Base-by-base conservation (phyloP, 2,113 vertebrate genomes). In the Ascaphus truei region DNA sequence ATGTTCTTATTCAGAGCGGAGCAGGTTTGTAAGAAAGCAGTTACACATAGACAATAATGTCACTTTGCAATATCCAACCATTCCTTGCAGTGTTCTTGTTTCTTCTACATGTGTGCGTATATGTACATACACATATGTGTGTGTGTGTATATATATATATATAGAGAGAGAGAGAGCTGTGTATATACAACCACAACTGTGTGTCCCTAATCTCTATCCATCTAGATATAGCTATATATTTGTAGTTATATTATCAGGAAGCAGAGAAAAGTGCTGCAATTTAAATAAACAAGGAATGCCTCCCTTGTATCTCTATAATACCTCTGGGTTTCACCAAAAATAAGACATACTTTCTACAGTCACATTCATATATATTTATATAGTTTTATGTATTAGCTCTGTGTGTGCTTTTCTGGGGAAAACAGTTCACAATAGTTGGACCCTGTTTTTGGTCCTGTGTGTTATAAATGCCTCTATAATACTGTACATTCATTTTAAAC, bases 141-240 rank as follows among this genome's bases (percentile, higher is more conserved):
- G 26, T 66, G 20, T 43, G 31, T 66, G 23, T 66, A 31, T 8
- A 41, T 66, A 66, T 31, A 43, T 66, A 43, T 55, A n/a, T n/a
- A n/a, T n/a, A n/a, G n/a, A n/a, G n/a, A n/a, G n/a, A n/a, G n/a
- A n/a, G n/a, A n/a, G n/a, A n/a, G n/a, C n/a, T n/a, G 50, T 55
- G 51, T 55, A 30, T 55, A 25, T 50, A 55, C 15, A 23, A 55
- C 36, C 33, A 55, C 51, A 55, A n/a, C 36, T 55, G 34, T 29
- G 63, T 33, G 53, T 34, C 36, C 63, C 34, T 43, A 56, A 67
- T 25, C 51, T 67, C 52, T 45, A 47, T 23, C 63, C 11, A 20
- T 47, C 26, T 45, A 61, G 13, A 61, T 43, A 61, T 61, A 45
- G 39, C 3, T 30, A 22, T 63, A 50, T 57, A 57, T 13, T 26